These are phyloP conservation scores for Acronicta leporina DNA, from an alignment of 2,888 invertebrate species.

Conservation along the genomic window DNA sequence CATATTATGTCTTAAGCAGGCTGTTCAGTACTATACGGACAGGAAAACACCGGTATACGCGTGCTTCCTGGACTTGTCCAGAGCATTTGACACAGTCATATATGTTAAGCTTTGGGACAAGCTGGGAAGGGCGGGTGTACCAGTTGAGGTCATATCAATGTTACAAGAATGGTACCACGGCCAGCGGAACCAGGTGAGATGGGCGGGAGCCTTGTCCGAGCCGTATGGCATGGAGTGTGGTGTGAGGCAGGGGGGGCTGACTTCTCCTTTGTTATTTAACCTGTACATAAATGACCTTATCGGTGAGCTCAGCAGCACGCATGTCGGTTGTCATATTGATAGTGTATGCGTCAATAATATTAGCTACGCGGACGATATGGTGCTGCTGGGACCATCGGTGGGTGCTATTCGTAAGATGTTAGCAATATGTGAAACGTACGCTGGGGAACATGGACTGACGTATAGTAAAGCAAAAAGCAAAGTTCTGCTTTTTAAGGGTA, in stretches of 20 bases:
- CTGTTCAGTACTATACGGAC: constrained; percentile 7
- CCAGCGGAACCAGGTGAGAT: constrained; percentile 7
- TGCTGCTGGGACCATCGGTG: constrained; percentile 7
- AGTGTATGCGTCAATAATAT: constrained; percentile 2
- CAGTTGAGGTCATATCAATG: constrained; percentile 1
- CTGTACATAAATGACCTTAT: neutral
- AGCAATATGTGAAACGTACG: neutral
- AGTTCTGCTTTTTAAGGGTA: constrained; percentile 6
- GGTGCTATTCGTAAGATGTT: constrained; percentile 4
- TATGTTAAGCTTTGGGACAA: constrained; percentile 8
- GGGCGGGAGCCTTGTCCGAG: constrained; percentile 7
- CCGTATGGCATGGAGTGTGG: constrained; percentile 3
- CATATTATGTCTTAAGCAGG: neutral
- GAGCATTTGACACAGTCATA: constrained; percentile 5
- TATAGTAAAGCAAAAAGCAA: neutral
- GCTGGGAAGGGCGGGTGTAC: constrained; percentile 1
- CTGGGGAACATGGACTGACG: constrained; percentile 1
- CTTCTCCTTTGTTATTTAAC: constrained; percentile 7
- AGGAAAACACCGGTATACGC: constrained; percentile 2
- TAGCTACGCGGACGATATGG: constrained; percentile 3
- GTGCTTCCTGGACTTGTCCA: constrained; percentile 8
- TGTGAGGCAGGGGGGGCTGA: constrained; percentile 2
- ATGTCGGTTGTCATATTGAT: constrained; percentile 9
- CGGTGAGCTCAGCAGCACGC: neutral
- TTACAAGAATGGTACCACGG: constrained; percentile 8